Percentiles rank a stretch among this genome's conserved stretches.
These are phyloP conservation scores for Tolypeutes matacus DNA, from an alignment of 2,797 vertebrate genomes.

Conservation along the genomic window DNA sequence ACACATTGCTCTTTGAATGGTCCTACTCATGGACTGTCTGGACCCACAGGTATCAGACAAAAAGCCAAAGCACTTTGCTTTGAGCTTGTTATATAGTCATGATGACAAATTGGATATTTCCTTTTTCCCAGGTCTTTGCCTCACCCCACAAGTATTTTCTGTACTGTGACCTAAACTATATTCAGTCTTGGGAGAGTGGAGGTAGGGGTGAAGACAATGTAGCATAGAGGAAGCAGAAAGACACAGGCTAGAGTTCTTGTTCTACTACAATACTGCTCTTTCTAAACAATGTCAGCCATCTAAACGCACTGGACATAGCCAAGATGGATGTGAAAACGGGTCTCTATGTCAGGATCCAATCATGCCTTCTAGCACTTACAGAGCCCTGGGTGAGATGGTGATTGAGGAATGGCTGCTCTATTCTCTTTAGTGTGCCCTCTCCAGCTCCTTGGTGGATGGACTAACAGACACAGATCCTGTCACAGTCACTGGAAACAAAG, in stretches of 20 bases:
- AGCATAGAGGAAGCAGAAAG: background rate
- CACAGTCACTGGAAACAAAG: background rate
- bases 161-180: background rate
- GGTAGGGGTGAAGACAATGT: background rate
- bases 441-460: background rate
- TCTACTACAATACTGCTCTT: background rate
- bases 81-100: background rate
- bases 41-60: background rate
- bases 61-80: background rate
- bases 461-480: background rate
- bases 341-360: background rate
- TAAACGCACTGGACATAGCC: background rate
- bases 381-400: background rate
- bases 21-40: background rate
- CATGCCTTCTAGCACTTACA: background rate
- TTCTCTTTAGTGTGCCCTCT: background rate
- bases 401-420: background rate
- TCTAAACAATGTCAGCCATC: background rate
- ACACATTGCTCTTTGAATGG: background rate
- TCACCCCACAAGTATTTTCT: background rate
- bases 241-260: background rate
- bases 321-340: background rate
- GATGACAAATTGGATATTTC: background rate
- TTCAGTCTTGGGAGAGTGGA: background rate
- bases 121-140: background rate